Evolutionary conservation across 2,797 vertebrate genomes (phyloP), one percentile per base, ranked within the genome.

Genomic region (Gymnothorax javanicus): DNA sequence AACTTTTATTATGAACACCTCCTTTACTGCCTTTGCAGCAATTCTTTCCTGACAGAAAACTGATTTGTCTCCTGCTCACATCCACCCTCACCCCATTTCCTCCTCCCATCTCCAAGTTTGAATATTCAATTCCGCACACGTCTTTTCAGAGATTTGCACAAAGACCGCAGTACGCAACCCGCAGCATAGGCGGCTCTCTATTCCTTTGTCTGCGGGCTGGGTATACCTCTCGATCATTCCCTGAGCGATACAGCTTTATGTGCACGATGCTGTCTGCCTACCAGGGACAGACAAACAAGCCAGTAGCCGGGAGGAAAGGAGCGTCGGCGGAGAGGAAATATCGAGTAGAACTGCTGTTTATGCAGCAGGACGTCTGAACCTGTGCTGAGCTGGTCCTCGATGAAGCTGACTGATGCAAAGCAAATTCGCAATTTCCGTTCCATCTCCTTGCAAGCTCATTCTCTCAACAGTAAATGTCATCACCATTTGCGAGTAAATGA

Each of bases 81-180:
- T 20, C 15, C 12, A 25, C 86, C 89, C 88, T 85, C 73, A 86
- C 89, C 89, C 85, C 62, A 52, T 43, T 23, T 75, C 60, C 83
- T 25, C 87, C 86, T 43, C 20, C 92, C 88, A 90, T 83, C 87
- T 87, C 84, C 90, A 91, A 57, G 75, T 92, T 92, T 91, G 92
- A 93, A 93, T 93, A 94, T 94, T 94, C 92, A 93, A 73, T 90
- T 89, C 90, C 89, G 91, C 90, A 87, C 90, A 91, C 91, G 89
- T 91, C 92, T 90, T 71, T 89, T 85, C 82, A 83, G 91, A 89
- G 89, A 87, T 90, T 86, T 85, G 84, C 86, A 90, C 89, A 83
- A 27, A 50, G 87, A 93, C 86, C 71, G 52, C 59, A 85, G 85
- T 91, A 85, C 90, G 90, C 91, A 92, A 92, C 91, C 33, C 88